Evolutionary conservation across 1,140 invertebrate genomes (phyloP).

Genomic region (Hylyphantes graminicola): DNA sequence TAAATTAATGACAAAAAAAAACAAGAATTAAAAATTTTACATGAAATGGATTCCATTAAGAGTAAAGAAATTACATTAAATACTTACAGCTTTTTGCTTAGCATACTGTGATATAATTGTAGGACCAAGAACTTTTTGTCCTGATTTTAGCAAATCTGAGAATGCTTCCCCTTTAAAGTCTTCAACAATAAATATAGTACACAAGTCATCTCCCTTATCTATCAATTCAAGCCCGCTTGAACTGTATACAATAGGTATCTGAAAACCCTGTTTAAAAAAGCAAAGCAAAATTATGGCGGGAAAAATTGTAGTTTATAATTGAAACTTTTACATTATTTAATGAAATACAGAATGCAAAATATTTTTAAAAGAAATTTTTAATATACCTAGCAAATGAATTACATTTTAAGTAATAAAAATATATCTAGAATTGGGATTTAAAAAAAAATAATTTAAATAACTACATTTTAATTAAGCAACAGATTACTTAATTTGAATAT

Average conservation of each 20-base stretch:
- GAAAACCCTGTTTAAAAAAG: conserved; percentile 25
- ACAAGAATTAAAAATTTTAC: background rate
- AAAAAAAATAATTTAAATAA: background rate
- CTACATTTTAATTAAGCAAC: too few species aligned
- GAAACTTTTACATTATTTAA: background rate
- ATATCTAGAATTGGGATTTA: background rate
- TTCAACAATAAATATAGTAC: conserved; percentile 78
- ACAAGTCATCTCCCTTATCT: conserved; percentile 65
- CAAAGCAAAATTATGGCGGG: conserved; percentile 68
- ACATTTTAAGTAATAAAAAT: background rate
- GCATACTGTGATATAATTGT: conserved; percentile 66
- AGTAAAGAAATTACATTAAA: background rate
- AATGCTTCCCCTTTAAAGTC: conserved; percentile 78
- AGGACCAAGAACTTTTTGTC: conserved; percentile 68
- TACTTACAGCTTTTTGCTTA: conserved; percentile 64
- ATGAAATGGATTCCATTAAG: background rate
- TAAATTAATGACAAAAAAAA: background rate
- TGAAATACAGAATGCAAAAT: background rate
- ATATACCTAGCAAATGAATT: background rate
- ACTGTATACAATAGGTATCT: conserved; percentile 41
- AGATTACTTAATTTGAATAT: too few species aligned
- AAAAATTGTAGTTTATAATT: background rate
- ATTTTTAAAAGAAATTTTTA: background rate
- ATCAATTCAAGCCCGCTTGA: conserved; percentile 33
- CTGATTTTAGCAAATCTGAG: conserved; percentile 75